Evolutionary conservation across 2,888 invertebrate species (phyloP).

Genomic region (Bellardia bayeri): DNA sequence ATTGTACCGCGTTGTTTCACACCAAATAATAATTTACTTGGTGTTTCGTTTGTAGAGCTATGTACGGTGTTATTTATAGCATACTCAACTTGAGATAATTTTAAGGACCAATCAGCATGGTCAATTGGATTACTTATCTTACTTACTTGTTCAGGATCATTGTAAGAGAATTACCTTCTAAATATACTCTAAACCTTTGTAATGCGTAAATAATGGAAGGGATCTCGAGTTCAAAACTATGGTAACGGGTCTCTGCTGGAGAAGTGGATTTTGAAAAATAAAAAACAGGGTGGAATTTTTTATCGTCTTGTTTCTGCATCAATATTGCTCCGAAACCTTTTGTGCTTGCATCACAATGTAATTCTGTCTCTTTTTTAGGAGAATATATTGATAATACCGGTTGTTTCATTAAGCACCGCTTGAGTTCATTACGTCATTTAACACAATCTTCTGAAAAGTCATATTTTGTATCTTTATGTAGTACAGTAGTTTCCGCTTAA

Average conservation of each 20-base stretch:
- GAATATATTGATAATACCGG: not conserved
- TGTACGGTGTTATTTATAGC: constrained; percentile 61
- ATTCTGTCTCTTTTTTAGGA: constrained; percentile 73
- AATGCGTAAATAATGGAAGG: constrained; percentile 77
- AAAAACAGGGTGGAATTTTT: constrained; percentile 77
- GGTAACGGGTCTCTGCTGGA: constrained; percentile 74
- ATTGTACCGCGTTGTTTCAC: constrained; percentile 49
- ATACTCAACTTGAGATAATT: constrained; percentile 54
- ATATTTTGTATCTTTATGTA: constrained; percentile 24
- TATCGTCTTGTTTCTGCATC: constrained; percentile 76
- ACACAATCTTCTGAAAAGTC: constrained; percentile 75
- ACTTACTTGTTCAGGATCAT: constrained; percentile 44
- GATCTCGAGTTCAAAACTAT: constrained; percentile 79
- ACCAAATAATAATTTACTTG: constrained; percentile 60
- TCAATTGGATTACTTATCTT: constrained; percentile 60
- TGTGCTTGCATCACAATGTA: constrained; percentile 78
- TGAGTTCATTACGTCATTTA: constrained; percentile 9
- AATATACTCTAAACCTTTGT: constrained; percentile 67
- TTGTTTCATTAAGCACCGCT: not conserved
- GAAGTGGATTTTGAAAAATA: constrained; percentile 78
- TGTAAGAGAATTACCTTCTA: constrained; percentile 74
- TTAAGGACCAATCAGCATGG: constrained; percentile 34
- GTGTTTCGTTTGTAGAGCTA: constrained; percentile 37
- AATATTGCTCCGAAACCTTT: constrained; percentile 77
- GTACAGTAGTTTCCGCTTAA: not conserved